Conservation (phyloP, 2,888 invertebrate species). For the Cistogaster globosa region DNA sequence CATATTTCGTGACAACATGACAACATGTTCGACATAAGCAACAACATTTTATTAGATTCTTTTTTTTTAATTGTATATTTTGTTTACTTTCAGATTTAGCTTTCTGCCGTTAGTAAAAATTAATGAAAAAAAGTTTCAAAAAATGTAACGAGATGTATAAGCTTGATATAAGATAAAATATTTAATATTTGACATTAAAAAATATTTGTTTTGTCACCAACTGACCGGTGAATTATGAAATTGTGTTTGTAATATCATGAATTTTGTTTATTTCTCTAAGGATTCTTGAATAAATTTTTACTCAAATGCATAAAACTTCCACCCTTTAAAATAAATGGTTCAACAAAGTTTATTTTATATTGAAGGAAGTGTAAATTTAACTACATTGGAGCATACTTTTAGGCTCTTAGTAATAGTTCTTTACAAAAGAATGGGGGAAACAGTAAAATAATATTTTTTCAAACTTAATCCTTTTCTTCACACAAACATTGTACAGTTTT, state of each 20-base stretch:
- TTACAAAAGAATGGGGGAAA: background rate
- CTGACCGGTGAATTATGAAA: slow-evolving; percentile 35
- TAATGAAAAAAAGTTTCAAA: slow-evolving; percentile 25
- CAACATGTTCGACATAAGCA: slow-evolving; percentile 35
- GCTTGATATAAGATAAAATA: slow-evolving; percentile 10
- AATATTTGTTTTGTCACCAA: slow-evolving; percentile 39
- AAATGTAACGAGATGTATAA: slow-evolving; percentile 11
- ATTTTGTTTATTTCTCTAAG: background rate
- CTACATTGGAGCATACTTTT: background rate
- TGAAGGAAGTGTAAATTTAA: background rate
- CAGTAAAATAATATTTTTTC: background rate
- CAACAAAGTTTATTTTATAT: background rate
- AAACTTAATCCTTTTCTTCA: too few species aligned
- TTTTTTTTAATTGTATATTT: slow-evolving; percentile 7
- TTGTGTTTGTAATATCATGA: background rate
- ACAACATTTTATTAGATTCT: slow-evolving; percentile 36
- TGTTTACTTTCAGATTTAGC: too few species aligned
- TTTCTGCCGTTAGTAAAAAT: slow-evolving; percentile 20
- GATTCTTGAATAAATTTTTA: background rate
- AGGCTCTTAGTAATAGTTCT: background rate
- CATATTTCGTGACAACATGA: slow-evolving; percentile 43
- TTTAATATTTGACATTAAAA: background rate
- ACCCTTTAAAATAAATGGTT: too few species aligned
- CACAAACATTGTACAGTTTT: too few species aligned
- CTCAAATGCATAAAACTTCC: background rate